Evolutionary conservation across 1,140 invertebrate genomes (phyloP).

Genomic region (Carcinoscorpius rotundicauda): DNA sequence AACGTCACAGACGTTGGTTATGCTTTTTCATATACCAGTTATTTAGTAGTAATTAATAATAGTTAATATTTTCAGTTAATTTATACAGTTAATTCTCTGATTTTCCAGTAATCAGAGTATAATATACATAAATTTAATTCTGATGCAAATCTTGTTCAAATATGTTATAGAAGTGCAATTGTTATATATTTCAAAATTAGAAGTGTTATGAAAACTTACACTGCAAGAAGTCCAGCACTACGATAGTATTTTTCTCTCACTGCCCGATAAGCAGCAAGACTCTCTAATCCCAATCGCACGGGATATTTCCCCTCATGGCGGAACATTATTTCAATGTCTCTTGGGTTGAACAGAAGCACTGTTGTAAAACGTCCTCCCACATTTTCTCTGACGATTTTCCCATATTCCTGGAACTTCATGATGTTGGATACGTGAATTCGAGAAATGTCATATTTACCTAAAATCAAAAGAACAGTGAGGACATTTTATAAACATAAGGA

Average conservation of each 20-base stretch:
- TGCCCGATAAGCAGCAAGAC: slow-evolving; percentile 13
- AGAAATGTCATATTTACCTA: too few relatives aligned
- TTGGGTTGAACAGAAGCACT: slow-evolving; percentile 47
- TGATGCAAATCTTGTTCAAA: too few relatives aligned
- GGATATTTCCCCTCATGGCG: slow-evolving; percentile 60
- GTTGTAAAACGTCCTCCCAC: background rate
- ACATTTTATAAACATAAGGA: too few relatives aligned
- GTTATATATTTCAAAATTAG: background rate
- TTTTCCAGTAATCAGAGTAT: too few relatives aligned
- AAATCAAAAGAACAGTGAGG: too few relatives aligned
- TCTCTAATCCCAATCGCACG: slow-evolving; percentile 42
- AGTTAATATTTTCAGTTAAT: too few relatives aligned
- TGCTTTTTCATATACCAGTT: too few relatives aligned
- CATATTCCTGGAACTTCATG: background rate
- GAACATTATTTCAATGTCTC: slow-evolving; percentile 60
- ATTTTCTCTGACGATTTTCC: background rate
- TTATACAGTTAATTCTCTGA: too few relatives aligned
- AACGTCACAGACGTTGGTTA: too few relatives aligned
- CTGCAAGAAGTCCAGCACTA: slow-evolving; percentile 6
- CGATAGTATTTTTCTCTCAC: slow-evolving; percentile 11
- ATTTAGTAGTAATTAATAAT: too few relatives aligned
- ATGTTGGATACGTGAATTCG: too few relatives aligned
- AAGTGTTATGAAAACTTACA: slow-evolving; percentile 3
- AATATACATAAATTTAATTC: too few relatives aligned
- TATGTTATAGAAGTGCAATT: background rate